phyloP scores from a whole-genome alignment of 2,797 vertebrate species.

The Myiotriccus ornatus region DNA sequence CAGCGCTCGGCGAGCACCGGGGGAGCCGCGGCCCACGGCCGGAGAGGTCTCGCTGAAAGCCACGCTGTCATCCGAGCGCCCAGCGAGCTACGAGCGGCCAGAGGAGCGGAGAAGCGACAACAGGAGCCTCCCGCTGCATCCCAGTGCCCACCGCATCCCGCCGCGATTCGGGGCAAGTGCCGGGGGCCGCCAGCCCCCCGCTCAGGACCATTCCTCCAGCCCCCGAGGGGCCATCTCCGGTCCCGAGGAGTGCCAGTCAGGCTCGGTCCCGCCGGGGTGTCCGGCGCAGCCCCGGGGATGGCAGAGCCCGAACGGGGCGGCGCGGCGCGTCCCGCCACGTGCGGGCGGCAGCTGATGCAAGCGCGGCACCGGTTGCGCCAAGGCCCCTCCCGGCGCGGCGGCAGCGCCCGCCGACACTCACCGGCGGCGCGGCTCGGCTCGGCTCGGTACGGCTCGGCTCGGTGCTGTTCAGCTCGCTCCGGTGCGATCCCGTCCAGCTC shows the following conservation, averaged over 20 bases:
- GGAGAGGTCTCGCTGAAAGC: neutral
- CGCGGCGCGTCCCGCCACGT: neutral
- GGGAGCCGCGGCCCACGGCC: neutral
- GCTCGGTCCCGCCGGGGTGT: neutral
- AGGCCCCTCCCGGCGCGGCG: neutral
- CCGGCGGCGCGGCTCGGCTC: neutral
- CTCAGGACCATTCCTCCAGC: neutral
- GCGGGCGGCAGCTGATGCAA: neutral
- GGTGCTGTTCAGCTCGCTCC: neutral
- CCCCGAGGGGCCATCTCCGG: neutral
- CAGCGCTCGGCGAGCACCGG: neutral
- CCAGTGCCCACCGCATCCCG: neutral
- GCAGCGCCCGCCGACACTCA: neutral
- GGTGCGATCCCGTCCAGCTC: fast-evolving
- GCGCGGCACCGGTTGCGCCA: neutral
- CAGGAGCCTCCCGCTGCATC: neutral
- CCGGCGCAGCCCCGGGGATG: fast-evolving
- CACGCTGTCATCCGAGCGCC: neutral
- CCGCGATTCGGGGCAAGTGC: too few relatives aligned
- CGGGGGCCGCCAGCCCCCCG: neutral
- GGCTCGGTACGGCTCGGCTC: fast-evolving
- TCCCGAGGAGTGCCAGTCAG: neutral
- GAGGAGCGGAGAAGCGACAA: neutral
- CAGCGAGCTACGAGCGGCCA: neutral
- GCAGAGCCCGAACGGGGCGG: neutral